phyloP scores from a whole-genome alignment of 2,888 invertebrate species.

The Therioaphis trifolii region DNA sequence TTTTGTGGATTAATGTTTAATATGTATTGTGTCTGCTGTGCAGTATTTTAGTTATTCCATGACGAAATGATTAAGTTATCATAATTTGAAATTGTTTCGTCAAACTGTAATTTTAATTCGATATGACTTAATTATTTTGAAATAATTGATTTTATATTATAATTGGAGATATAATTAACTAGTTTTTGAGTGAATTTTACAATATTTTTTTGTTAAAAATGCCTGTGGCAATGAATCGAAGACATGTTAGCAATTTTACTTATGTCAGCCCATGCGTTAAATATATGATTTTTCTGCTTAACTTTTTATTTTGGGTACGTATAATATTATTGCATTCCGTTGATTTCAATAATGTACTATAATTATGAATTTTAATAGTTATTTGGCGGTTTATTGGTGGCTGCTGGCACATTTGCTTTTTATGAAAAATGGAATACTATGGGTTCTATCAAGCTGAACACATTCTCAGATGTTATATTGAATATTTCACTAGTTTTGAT shows the following conservation, averaged over 20 bases:
- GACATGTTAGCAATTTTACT: conserved; percentile 71
- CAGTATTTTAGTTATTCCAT: no score
- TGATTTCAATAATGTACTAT: neutral
- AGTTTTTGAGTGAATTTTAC: neutral
- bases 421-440: conserved; percentile 92
- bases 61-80: no score
- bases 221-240: conserved; percentile 52
- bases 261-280: conserved; percentile 89
- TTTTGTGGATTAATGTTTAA: no score
- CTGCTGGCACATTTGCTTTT: conserved; percentile 90
- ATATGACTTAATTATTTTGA: neutral
- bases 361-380: conserved; percentile 72
- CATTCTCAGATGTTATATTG: conserved; percentile 85
- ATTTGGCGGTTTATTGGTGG: conserved; percentile 86
- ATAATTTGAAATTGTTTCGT: no score
- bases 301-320: conserved; percentile 91
- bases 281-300: conserved; percentile 88
- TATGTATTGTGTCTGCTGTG: no score
- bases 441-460: conserved; percentile 84
- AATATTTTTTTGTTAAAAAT: neutral
- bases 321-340: neutral
- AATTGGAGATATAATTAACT: neutral
- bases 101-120: neutral
- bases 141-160: neutral
- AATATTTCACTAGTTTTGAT: conserved; percentile 92